These are phyloP conservation scores for Synanthedon andrenaeformis DNA, from an alignment of 2,888 invertebrate genomes.

Conservation along the genomic window DNA sequence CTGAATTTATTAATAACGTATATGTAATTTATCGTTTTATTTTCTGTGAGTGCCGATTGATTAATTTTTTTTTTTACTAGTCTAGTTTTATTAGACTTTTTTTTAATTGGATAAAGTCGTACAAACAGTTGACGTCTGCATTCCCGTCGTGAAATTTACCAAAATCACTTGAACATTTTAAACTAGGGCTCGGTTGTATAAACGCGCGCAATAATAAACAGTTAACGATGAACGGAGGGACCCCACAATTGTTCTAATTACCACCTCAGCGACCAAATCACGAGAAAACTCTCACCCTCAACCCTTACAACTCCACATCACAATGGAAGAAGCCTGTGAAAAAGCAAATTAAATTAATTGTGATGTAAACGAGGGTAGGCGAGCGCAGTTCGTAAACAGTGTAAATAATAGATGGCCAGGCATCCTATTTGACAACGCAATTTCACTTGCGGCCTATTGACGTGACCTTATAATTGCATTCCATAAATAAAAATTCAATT, in stretches of 20 bases:
- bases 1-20: too few species aligned
- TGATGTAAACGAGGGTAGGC: slow-evolving; percentile 64
- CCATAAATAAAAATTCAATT: too few species aligned
- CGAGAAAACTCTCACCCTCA: slow-evolving; percentile 63
- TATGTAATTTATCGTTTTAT: too few species aligned
- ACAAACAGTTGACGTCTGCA: too few species aligned
- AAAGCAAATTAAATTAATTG: slow-evolving; percentile 69
- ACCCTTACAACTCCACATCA: slow-evolving; percentile 41
- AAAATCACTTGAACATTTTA: too few species aligned
- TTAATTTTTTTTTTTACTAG: too few species aligned
- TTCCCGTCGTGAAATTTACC: too few species aligned
- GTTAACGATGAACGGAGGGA: slow-evolving; percentile 59
- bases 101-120: too few species aligned
- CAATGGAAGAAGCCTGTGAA: slow-evolving; percentile 66
- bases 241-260: slow-evolving; percentile 64
- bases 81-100: too few species aligned
- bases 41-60: too few species aligned
- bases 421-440: slow-evolving; percentile 26
- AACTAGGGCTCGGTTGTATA: slow-evolving; percentile 5
- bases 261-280: slow-evolving; percentile 62
- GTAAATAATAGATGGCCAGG: slow-evolving; percentile 55
- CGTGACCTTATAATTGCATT: neutral
- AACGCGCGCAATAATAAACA: slow-evolving; percentile 44
- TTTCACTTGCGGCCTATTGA: neutral
- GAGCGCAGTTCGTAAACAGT: slow-evolving; percentile 30